These are phyloP conservation scores for Polypedilum pembai DNA, from an alignment of 1,140 invertebrate species.

Conservation along the genomic window DNA sequence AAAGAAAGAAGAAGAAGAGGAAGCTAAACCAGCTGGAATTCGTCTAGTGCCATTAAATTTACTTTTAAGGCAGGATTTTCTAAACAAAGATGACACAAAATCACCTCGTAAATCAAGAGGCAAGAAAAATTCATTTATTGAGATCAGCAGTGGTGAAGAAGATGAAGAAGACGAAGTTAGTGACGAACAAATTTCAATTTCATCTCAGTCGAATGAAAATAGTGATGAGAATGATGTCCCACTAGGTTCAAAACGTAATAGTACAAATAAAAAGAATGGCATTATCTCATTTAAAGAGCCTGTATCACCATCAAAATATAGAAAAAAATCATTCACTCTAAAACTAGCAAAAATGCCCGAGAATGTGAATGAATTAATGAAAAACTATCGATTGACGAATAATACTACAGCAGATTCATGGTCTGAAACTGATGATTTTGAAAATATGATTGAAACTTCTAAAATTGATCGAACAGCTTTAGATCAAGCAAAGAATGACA, in stretches of 20 bases:
- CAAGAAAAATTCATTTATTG: neutral
- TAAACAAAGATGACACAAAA: neutral
- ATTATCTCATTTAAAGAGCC: neutral
- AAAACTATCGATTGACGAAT: neutral
- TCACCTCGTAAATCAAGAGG: neutral
- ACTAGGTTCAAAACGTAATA: neutral
- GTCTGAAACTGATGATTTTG: constrained; percentile 14
- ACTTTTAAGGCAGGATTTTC: neutral
- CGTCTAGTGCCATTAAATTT: neutral
- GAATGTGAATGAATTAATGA: constrained; percentile 1
- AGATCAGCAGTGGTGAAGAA: constrained; percentile 20
- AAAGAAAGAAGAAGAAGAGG: neutral
- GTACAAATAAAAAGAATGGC: constrained; percentile 1
- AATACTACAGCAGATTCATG: neutral
- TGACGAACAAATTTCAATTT: neutral
- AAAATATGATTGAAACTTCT: neutral
- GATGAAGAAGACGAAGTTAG: no score
- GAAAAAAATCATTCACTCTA: neutral
- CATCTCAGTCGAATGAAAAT: neutral
- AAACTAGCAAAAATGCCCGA: neutral
- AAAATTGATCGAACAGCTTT: neutral
- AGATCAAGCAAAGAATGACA: neutral
- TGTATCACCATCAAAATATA: neutral
- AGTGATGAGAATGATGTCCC: neutral
- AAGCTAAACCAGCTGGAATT: neutral